Evolutionary conservation across 2,888 invertebrate genomes (phyloP).

Genomic region (Tholera decimalis): DNA sequence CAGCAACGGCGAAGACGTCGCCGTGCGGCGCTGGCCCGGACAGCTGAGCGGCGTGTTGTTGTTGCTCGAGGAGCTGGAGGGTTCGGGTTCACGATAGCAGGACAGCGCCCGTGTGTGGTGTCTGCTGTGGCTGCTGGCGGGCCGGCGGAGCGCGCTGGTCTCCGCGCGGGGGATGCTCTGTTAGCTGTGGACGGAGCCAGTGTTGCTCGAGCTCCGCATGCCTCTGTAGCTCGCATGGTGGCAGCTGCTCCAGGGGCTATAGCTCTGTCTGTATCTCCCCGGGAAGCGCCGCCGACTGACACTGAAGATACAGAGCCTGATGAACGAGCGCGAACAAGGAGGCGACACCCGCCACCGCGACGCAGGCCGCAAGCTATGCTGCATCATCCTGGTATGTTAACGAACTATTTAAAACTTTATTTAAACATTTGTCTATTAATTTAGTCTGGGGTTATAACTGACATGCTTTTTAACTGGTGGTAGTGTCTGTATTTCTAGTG

Average conservation of each 20-base stretch:
- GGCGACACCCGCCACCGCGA: constrained; percentile 85
- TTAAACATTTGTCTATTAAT: not conserved
- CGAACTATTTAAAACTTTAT: not conserved
- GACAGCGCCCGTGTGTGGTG: constrained; percentile 98
- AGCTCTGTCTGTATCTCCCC: constrained; percentile 95
- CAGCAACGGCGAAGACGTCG: constrained; percentile 87
- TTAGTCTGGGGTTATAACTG: not conserved
- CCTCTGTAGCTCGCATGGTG: constrained; percentile 97
- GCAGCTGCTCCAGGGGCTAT: constrained; percentile 96
- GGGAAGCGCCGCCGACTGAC: constrained; percentile 87
- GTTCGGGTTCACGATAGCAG: constrained; percentile 99
- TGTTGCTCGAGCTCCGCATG: constrained; percentile 98
- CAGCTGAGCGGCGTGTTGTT: constrained; percentile 95
- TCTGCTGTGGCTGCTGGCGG: constrained; percentile 97
- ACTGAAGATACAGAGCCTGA: constrained; percentile 89
- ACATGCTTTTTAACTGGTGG: not conserved
- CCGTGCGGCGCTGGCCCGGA: constrained; percentile 81
- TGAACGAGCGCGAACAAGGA: constrained; percentile 82
- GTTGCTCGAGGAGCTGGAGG: constrained; percentile 96
- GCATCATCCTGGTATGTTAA: constrained; percentile 82
- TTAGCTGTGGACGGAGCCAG: constrained; percentile 97
- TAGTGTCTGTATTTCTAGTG: not conserved
- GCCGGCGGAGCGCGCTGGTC: constrained; percentile 97
- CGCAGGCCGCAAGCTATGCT: constrained; percentile 83
- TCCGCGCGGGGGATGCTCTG: constrained; percentile 97